These are phyloP conservation scores for Aelia acuminata DNA, from an alignment of 2,888 invertebrate genomes.

Conservation along the genomic window DNA sequence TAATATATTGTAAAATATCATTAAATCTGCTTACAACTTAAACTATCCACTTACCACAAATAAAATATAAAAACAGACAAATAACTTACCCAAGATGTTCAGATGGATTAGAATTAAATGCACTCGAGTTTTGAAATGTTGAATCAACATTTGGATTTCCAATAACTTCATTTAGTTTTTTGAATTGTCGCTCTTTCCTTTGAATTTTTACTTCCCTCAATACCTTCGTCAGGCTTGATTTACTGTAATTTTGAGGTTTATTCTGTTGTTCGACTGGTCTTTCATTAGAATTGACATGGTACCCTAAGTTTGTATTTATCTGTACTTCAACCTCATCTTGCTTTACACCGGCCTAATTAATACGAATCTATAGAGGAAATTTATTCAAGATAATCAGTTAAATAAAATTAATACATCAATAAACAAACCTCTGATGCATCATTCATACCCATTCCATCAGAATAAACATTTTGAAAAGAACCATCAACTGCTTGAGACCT, in stretches of 20 bases:
- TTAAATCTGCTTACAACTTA: too few species aligned
- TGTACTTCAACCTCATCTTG: slow-evolving; percentile 67
- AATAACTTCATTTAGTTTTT: not conserved
- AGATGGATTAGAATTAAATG: not conserved
- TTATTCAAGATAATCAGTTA: slow-evolving; percentile 3
- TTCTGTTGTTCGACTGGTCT: not conserved
- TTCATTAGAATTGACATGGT: not conserved
- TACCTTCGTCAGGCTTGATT: slow-evolving; percentile 40
- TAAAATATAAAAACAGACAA: not conserved
- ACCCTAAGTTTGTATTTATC: slow-evolving; percentile 61
- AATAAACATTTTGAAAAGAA: not conserved
- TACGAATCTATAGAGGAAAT: slow-evolving; percentile 69
- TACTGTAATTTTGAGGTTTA: not conserved
- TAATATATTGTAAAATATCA: too few species aligned
- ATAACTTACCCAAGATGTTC: not conserved
- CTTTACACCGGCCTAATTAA: slow-evolving; percentile 67
- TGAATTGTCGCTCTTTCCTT: not conserved
- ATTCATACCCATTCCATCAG: not conserved
- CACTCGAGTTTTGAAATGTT: not conserved
- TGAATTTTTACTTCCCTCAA: slow-evolving; percentile 32
- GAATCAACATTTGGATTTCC: not conserved
- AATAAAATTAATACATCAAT: slow-evolving; percentile 7
- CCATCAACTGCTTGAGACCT: not conserved
- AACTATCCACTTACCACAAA: not conserved
- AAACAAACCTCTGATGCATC: slow-evolving; percentile 13